These are phyloP conservation scores for Nudaria mundana DNA, from an alignment of 2,888 invertebrate genomes.

Conservation along the genomic window DNA sequence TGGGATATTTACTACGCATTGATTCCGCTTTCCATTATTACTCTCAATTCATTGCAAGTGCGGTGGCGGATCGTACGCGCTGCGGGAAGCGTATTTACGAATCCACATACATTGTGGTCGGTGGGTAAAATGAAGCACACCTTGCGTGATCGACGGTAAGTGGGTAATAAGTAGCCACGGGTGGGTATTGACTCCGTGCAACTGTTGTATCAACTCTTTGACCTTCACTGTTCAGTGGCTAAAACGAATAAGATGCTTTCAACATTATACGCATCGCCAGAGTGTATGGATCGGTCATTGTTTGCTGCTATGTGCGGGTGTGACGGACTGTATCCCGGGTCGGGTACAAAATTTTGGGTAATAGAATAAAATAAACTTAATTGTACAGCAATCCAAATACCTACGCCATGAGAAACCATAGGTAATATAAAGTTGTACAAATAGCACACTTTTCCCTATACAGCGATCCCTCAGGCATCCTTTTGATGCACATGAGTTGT, in stretches of 20 bases:
- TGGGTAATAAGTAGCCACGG: slow-evolving; percentile 22
- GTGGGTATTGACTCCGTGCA: slow-evolving; percentile 8
- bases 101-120: slow-evolving; percentile 2
- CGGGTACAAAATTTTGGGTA: not conserved
- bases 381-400: no score
- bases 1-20: no score
- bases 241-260: no score
- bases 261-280: no score
- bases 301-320: no score
- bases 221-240: no score
- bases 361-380: not conserved
- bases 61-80: not conserved
- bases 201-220: not conserved
- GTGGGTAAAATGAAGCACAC: slow-evolving; percentile 6
- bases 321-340: no score
- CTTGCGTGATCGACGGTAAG: slow-evolving; percentile 20
- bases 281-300: no score
- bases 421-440: not conserved
- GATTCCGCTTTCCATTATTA: no score
- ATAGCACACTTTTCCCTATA: not conserved
- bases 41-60: no score
- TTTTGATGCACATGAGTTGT: no score
- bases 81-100: not conserved
- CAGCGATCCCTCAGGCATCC: no score
- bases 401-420: not conserved